Base-by-base conservation (phyloP, 2,113 vertebrate genomes). In the Python bivittatus region DNA sequence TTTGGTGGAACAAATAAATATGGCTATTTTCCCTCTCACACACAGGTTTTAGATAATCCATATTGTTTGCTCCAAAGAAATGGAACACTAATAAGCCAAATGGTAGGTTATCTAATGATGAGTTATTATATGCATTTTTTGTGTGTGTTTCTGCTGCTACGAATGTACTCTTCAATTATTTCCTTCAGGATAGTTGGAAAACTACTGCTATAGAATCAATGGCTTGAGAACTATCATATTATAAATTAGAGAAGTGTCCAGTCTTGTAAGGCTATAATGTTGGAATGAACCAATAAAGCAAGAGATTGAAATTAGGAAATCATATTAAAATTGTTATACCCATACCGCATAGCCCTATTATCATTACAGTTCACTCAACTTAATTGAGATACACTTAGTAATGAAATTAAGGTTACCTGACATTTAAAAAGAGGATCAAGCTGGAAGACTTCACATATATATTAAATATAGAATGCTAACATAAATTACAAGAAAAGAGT, bases 261-360 rank as follows among this genome's bases (percentile, higher is more conserved):
- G 89, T 22, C 58, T 60, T 88, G 44, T 72, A 92, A 91, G 92
- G 89, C 29, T 53, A 90, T 52, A 90, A 90, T 48, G 57, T 90
- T 95, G 85, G 90, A 92, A 44, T 15, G 10, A 13, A n/a, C 86
- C 3, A 92, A 88, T 90, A 92, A 92, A 88, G 60, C n/a, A 86
- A 27, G 4, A 88, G 10, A 20, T 38, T 92, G 60, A 38, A 2
- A 3, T 88, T 90, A 79, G 33, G 33, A 4, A 1, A 38, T 29
- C 1, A 0, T 10, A 85, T 88, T 60, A 27, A 90, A 29, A 2
- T 44, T 88, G 86, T 91, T 88, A 42, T 95, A 10, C 6, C 92
- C 58, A 84, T 44, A 3, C 22, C 52, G 72, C 15, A 1, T 22
- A 12, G n/a, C 38, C 68, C 58, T 42, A 53, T 90, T 88, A 91